phyloP scores from a whole-genome alignment of 92 coral and sea anemone species.

The Nematostella vectensis region DNA sequence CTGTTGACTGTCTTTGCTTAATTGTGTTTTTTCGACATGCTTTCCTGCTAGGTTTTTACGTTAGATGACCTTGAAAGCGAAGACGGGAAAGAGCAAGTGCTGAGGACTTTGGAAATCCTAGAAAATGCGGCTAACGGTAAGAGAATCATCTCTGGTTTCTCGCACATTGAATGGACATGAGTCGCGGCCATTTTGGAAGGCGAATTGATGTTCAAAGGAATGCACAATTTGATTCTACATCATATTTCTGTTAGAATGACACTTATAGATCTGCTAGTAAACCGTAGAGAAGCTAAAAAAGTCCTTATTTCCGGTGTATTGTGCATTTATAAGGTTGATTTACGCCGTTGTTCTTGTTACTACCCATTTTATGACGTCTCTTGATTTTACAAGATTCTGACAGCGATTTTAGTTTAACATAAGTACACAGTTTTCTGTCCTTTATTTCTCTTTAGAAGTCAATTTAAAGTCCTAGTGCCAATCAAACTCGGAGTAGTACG shows the following conservation, averaged over 20 bases:
- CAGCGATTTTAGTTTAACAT: too few relatives aligned
- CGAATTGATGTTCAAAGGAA: slow-evolving; percentile 10
- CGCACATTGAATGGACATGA: neutral
- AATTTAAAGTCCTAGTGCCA: too few relatives aligned
- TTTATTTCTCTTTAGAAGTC: too few relatives aligned
- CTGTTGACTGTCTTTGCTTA: slow-evolving; percentile 2
- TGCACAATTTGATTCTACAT: neutral
- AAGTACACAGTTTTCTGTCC: too few relatives aligned
- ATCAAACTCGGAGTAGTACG: too few relatives aligned
- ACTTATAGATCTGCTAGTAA: neutral
- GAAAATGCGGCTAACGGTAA: slow-evolving; percentile 64
- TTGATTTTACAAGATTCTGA: too few relatives aligned
- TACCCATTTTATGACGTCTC: too few relatives aligned
- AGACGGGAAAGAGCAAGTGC: slow-evolving; percentile 46
- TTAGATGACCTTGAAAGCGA: slow-evolving; percentile 54
- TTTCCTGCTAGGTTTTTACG: slow-evolving; percentile 49
- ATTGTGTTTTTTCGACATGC: slow-evolving; percentile 33
- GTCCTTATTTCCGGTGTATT: slow-evolving; percentile 10
- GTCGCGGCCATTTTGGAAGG: slow-evolving; percentile 25
- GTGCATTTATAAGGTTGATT: slow-evolving; percentile 1
- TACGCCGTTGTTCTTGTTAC: too few relatives aligned
- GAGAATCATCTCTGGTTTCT: slow-evolving; percentile 7
- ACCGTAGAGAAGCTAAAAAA: neutral
- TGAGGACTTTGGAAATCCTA: slow-evolving; percentile 59
- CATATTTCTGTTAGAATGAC: neutral